Percentiles rank a stretch among this genome's conserved stretches.
phyloP scores from a whole-genome alignment of 2,113 vertebrate genomes.

The Nibea albiflora region DNA sequence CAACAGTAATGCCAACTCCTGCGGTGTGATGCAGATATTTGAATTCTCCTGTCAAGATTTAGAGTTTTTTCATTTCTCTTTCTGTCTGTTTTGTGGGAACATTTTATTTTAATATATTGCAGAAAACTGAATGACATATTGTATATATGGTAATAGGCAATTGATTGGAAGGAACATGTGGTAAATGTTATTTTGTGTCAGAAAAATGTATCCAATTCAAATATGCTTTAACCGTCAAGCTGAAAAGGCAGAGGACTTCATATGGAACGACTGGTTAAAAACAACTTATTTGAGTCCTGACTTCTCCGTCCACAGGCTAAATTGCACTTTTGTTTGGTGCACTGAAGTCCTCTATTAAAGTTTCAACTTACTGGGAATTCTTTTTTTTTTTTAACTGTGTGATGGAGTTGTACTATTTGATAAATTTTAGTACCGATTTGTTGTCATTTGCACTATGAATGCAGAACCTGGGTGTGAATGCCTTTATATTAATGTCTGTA shows the following conservation, averaged over 20 bases:
- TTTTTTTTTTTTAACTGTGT: background rate
- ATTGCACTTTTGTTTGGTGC: constrained; percentile 46
- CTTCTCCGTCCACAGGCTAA: constrained; percentile 16
- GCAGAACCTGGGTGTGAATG: constrained; percentile 19
- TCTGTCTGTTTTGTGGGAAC: background rate
- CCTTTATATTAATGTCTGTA: constrained; percentile 8
- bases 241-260: background rate
- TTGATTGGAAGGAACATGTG: background rate
- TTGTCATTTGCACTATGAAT: constrained; percentile 45
- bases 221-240: background rate
- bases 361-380: background rate
- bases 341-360: background rate
- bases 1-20: constrained; percentile 4
- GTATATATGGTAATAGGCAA: background rate
- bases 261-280: background rate
- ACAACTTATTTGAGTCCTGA: background rate
- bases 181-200: background rate
- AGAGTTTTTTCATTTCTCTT: background rate
- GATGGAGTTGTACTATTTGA: background rate
- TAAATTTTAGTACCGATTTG: background rate
- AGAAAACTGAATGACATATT: constrained; percentile 11
- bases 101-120: background rate
- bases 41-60: constrained; percentile 4
- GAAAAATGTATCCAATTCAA: background rate
- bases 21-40: constrained; percentile 1